These are phyloP conservation scores for Ganaspis brasiliensis DNA, from an alignment of 2,888 invertebrate genomes.

Conservation along the genomic window DNA sequence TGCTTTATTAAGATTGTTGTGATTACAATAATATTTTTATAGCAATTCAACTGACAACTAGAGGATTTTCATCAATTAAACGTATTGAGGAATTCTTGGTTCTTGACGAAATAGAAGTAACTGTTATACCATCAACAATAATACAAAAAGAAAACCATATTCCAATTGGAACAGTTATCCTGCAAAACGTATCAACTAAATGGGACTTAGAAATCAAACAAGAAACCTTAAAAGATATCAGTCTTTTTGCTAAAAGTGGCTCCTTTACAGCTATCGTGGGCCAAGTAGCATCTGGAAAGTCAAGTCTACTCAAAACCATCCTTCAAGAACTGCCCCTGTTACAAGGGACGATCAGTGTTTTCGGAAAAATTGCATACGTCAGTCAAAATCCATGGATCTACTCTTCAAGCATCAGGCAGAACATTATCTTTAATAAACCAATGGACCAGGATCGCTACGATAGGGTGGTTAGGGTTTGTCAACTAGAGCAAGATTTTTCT, in stretches of 20 bases:
- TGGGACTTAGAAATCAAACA: neutral
- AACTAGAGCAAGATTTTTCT: constrained; percentile 2
- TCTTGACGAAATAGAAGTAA: neutral
- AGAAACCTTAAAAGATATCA: neutral
- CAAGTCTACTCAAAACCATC: neutral
- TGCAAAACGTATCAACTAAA: no score
- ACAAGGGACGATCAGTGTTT: neutral
- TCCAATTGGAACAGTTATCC: neutral
- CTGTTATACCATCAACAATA: neutral
- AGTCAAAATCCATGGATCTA: constrained; percentile 1
- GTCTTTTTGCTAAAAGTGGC: neutral
- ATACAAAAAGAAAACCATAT: neutral
- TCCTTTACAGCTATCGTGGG: neutral
- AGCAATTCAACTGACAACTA: neutral
- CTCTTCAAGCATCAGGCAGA: neutral
- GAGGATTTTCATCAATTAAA: neutral
- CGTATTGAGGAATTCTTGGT: neutral
- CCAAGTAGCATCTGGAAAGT: neutral
- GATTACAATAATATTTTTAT: no score
- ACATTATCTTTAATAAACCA: neutral
- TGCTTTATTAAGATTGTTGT: neutral
- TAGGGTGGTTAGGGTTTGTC: neutral
- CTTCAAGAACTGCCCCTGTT: neutral
- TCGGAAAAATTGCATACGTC: neutral
- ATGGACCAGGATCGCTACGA: constrained; percentile 10